Evolutionary conservation across 2,113 vertebrate genomes (phyloP).

Genomic region (Gopherus evgoodei): DNA sequence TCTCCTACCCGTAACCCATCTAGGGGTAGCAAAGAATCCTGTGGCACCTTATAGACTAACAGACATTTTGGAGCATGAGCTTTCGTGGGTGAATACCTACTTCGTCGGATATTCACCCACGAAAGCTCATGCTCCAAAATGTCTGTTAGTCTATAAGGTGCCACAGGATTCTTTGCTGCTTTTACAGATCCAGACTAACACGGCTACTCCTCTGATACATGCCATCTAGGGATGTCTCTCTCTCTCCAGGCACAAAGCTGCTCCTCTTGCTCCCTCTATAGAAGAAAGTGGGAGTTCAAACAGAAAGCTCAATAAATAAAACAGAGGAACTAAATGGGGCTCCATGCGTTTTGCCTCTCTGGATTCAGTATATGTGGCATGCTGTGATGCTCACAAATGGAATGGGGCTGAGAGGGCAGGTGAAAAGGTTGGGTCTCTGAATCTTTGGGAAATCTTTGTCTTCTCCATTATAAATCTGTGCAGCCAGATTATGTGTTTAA

Average conservation of each 20-base stretch:
- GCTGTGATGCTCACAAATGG: not conserved
- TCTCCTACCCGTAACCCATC: not conserved
- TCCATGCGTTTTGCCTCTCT: not conserved
- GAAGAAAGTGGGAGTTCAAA: conserved; percentile 51
- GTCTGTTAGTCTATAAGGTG: too few relatives aligned
- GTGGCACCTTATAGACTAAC: too few relatives aligned
- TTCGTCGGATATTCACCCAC: too few relatives aligned
- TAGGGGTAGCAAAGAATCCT: too few relatives aligned
- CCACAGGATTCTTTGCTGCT: too few relatives aligned
- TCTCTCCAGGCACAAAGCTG: not conserved
- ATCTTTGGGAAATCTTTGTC: not conserved
- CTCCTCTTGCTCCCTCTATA: rapidly evolving
- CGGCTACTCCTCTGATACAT: too few relatives aligned
- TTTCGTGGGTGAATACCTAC: too few relatives aligned
- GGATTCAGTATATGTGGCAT: not conserved
- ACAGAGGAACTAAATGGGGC: conserved; percentile 59
- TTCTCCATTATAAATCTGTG: not conserved
- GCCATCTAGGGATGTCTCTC: rapidly evolving
- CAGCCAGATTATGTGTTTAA: conserved; percentile 23
- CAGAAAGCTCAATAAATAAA: conserved; percentile 67
- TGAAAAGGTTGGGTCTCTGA: not conserved
- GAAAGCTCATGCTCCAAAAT: too few relatives aligned
- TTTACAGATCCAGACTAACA: too few relatives aligned
- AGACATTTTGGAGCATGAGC: too few relatives aligned
- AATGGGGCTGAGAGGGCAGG: not conserved